Conservation (phyloP, 2,888 invertebrate species). For the Oegoconia quadripuncta region DNA sequence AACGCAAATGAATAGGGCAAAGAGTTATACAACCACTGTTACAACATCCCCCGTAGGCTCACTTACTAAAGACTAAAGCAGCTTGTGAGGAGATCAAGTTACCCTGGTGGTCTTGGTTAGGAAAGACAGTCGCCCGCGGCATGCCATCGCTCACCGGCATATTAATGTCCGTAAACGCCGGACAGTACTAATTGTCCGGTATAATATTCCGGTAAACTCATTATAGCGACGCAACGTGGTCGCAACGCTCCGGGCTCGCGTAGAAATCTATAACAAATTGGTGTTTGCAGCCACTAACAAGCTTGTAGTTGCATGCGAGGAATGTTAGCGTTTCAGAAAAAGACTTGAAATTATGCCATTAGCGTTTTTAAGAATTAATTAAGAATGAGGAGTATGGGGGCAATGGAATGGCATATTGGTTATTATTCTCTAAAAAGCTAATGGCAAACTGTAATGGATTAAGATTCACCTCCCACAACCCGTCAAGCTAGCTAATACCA, state of each 20-base stretch:
- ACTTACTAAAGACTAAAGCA: slow-evolving; percentile 18
- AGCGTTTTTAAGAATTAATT: no score
- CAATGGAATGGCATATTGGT: no score
- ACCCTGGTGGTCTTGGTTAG: slow-evolving; percentile 35
- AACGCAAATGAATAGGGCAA: slow-evolving; percentile 80
- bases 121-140: slow-evolving; percentile 58
- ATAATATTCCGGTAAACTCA: slow-evolving; percentile 67
- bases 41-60: slow-evolving; percentile 32
- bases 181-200: slow-evolving; percentile 63
- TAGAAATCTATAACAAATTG: slow-evolving; percentile 47
- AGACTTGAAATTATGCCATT: no score
- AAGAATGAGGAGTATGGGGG: no score
- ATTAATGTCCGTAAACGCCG: slow-evolving; percentile 58
- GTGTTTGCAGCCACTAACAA: slow-evolving; percentile 28
- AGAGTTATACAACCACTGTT: slow-evolving; percentile 49
- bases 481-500: no score
- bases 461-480: no score
- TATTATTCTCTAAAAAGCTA: no score
- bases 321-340: no score
- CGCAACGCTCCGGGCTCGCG: slow-evolving; percentile 39
- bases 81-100: slow-evolving; percentile 23
- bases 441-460: no score
- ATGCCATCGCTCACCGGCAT: slow-evolving; percentile 52
- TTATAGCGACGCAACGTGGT: slow-evolving; percentile 38
- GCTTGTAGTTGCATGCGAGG: slow-evolving; percentile 10